These are phyloP conservation scores for Daubentonia madagascariensis DNA, from an alignment of 2,113 vertebrate species.

Conservation along the genomic window DNA sequence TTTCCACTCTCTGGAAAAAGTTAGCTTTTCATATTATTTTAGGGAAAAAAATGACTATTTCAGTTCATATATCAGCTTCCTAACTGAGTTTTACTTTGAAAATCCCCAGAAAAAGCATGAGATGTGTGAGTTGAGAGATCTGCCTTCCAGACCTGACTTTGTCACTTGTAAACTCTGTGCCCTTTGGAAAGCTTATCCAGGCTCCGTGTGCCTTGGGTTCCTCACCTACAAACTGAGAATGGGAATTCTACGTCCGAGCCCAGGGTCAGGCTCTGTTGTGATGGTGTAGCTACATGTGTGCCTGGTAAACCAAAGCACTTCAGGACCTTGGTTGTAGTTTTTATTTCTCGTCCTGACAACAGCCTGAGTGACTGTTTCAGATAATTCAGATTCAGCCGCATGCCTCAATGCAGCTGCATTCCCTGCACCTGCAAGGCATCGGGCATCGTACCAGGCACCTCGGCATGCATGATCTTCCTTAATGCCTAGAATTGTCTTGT, in stretches of 20 bases:
- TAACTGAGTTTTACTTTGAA: neutral
- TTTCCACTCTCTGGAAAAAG: neutral
- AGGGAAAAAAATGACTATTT: neutral
- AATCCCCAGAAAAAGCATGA: neutral
- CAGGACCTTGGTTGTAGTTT: neutral
- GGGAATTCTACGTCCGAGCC: neutral
- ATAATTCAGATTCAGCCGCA: neutral
- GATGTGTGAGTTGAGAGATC: neutral
- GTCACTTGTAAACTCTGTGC: rapidly evolving
- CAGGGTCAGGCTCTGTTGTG: rapidly evolving
- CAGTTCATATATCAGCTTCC: neutral
- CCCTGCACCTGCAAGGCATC: neutral
- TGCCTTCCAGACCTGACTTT: neutral
- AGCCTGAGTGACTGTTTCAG: neutral
- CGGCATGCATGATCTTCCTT: rapidly evolving
- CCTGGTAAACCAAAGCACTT: neutral
- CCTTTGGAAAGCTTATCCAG: neutral
- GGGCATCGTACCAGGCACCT: neutral
- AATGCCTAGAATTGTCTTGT: neutral
- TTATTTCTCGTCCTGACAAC: neutral
- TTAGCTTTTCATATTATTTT: neutral
- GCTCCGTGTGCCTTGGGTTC: neutral
- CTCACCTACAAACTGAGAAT: neutral
- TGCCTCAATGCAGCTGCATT: neutral
- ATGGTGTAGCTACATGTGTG: rapidly evolving